Evolutionary conservation across 2,113 vertebrate species (phyloP), one percentile per base, ranked within the genome.

Genomic region (Pimephales promelas): DNA sequence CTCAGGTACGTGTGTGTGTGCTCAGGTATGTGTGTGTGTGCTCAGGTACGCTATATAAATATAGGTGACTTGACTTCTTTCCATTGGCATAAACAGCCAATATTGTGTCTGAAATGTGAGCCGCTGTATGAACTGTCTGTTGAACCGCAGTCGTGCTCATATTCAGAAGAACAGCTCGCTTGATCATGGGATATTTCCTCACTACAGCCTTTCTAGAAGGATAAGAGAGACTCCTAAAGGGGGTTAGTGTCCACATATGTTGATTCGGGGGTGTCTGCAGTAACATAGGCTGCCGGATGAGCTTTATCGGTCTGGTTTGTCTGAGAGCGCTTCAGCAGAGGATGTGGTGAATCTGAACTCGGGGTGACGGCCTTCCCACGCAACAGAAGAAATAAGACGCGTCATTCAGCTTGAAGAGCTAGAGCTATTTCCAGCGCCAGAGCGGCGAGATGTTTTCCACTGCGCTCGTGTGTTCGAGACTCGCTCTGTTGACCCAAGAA

Each of bases 1-100:
- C 9, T 95, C 81, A 95, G 96, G 97, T 97, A 92, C 28, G n/a
- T n/a, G 89, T 92, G 31, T 95, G 92, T 80, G 10, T 81, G 18
- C 9, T 95, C 81, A 95, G 96, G 97, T 97, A 92, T 2, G n/a
- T n/a, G n/a, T n/a, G n/a, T n/a, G n/a, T 80, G 10, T 81, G 18
- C 9, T 95, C 81, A 95, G 96, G 97, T 97, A 92, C 40, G 8
- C 9, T 40, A 10, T 40, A 10, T 2, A 40, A 40, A 40, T 40
- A 40, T 9, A 40, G 40, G 8, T 40, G 40, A 40, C 40, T 40
- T 40, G 40, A 40, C 40, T 40, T 40, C 7, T 40, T 40, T 40
- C 8, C 36, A 40, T 40, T 40, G 36, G 36, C 36, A 40, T 9
- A 40, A 40, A 40, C 36, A 40, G 36, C 8, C 36, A 40, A 40